phyloP scores from a whole-genome alignment of 2,888 invertebrate genomes.

The Macrosoma leucophasiata region DNA sequence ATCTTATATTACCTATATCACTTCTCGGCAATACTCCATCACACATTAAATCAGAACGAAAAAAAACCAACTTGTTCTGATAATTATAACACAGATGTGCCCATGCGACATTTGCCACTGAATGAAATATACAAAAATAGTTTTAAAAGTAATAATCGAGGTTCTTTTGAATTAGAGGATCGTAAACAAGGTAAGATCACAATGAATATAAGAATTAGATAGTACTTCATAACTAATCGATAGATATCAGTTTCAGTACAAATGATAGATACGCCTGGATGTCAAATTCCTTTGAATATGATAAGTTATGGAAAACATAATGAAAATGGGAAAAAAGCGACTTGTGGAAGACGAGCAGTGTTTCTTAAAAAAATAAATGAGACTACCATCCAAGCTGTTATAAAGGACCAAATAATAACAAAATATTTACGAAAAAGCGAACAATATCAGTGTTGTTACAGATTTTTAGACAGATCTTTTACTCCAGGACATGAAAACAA shows the following conservation, averaged over 20 bases:
- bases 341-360: conserved; percentile 50
- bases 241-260: conserved; percentile 37
- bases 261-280: conserved; percentile 48
- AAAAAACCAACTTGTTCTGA: conserved; percentile 13
- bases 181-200: conserved; percentile 31
- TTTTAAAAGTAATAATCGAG: conserved; percentile 28
- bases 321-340: conserved; percentile 23
- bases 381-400: conserved; percentile 37
- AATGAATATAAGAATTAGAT: background rate
- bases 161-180: conserved; percentile 36
- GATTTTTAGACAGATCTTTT: conserved; percentile 34
- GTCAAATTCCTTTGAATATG: conserved; percentile 47
- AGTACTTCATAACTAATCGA: too few species aligned
- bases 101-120: conserved; percentile 41
- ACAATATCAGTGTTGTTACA: conserved; percentile 48
- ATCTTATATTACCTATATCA: conserved; percentile 39
- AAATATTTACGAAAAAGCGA: conserved; percentile 36
- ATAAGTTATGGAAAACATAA: conserved; percentile 35
- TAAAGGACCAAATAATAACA: conserved; percentile 38
- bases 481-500: conserved; percentile 22
- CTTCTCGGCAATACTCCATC: conserved; percentile 18
- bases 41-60: conserved; percentile 1
- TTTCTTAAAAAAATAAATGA: conserved; percentile 41
- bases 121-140: conserved; percentile 36
- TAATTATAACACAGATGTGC: conserved; percentile 23